phyloP scores from a whole-genome alignment of 2,888 invertebrate species.

The Apamea crenata region DNA sequence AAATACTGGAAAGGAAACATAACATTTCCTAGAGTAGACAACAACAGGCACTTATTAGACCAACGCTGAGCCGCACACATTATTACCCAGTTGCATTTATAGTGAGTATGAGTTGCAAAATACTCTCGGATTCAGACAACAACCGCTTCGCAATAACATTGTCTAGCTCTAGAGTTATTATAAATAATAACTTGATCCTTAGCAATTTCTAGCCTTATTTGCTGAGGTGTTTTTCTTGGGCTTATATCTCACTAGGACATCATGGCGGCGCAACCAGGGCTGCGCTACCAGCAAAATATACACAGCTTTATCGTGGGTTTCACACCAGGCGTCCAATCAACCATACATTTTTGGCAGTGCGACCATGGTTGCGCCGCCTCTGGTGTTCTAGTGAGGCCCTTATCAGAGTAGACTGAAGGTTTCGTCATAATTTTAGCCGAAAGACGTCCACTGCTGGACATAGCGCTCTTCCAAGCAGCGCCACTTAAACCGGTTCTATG shows the following conservation, averaged over 20 bases:
- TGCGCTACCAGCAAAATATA: no score
- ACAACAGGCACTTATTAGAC: slow-evolving; percentile 19
- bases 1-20: not conserved
- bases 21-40: slow-evolving; percentile 1
- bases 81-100: slow-evolving; percentile 36
- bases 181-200: slow-evolving; percentile 49
- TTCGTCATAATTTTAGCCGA: not conserved
- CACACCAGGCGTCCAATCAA: no score
- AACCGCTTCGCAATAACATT: slow-evolving; percentile 40
- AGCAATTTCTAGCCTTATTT: slow-evolving; percentile 1
- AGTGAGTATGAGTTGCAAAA: slow-evolving; percentile 49
- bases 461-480: not conserved
- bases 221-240: not conserved
- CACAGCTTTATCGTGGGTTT: no score
- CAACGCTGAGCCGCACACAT: slow-evolving; percentile 12
- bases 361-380: no score
- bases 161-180: slow-evolving; percentile 47
- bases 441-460: not conserved
- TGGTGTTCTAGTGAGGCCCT: no score
- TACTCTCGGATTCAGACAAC: slow-evolving; percentile 38
- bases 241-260: no score
- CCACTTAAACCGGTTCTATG: no score
- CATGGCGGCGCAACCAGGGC: no score
- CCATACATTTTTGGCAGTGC: no score
- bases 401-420: not conserved